Percentiles rank a stretch among this genome's conserved stretches.
Evolutionary conservation across 2,888 invertebrate genomes (phyloP).

Genomic region (Drosophila dives): DNA sequence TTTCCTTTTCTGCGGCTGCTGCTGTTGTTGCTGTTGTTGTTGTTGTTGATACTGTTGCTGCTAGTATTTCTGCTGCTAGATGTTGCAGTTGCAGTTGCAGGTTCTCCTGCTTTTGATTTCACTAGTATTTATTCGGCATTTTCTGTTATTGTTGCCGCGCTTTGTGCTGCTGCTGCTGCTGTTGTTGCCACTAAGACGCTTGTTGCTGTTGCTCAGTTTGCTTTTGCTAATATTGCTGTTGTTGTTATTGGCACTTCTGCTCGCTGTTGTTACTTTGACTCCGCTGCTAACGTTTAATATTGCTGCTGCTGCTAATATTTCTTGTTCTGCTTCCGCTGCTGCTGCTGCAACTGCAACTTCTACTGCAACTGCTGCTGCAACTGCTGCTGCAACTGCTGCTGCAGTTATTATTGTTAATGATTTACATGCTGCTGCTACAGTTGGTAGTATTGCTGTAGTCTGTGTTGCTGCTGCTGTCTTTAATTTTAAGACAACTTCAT

Average conservation of each 20-base stretch:
- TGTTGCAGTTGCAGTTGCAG: background rate
- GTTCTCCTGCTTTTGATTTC: background rate
- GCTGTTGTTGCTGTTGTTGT: background rate
- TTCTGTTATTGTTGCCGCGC: slow-evolving; percentile 9
- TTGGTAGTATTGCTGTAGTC: slow-evolving; percentile 3
- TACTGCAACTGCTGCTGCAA: background rate
- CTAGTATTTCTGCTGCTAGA: background rate
- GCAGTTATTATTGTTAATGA: background rate
- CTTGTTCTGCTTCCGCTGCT: background rate
- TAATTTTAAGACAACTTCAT: background rate
- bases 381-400: background rate
- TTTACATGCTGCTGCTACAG: background rate
- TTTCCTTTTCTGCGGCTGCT: background rate
- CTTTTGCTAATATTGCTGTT: background rate
- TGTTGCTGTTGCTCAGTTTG: background rate
- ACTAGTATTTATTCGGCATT: background rate
- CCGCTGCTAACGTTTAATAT: background rate
- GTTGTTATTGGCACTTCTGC: background rate
- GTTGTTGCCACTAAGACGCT: background rate
- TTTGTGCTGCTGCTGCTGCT: background rate
- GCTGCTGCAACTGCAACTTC: background rate
- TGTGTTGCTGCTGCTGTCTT: background rate
- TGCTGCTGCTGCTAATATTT: background rate
- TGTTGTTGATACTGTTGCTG: slow-evolving; percentile 19
- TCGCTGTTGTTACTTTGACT: background rate